Evolutionary conservation across 2,888 invertebrate species (phyloP).

Genomic region (Stenchaetothrips biformis): DNA sequence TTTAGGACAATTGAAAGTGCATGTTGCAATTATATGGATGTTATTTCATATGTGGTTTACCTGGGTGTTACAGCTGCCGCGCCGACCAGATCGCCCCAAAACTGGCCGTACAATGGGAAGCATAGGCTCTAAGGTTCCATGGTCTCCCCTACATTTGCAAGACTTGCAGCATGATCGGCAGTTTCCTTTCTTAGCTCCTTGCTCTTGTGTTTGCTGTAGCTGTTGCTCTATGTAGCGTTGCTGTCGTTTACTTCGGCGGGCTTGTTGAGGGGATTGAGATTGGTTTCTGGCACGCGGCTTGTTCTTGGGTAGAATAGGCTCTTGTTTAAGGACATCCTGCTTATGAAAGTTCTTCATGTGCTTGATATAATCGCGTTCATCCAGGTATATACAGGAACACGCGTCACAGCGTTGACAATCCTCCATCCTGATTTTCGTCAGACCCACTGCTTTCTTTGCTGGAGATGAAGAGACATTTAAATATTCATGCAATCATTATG

Average conservation of each 20-base stretch:
- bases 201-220: neutral
- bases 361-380: constrained; percentile 41
- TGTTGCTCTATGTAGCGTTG: constrained; percentile 1
- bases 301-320: constrained; percentile 27
- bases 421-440: constrained; percentile 41
- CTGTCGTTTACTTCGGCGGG: neutral
- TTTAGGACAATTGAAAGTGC: neutral
- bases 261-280: neutral
- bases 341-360: constrained; percentile 42
- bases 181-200: neutral
- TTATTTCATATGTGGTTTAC: neutral
- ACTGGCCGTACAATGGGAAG: neutral
- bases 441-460: constrained; percentile 39
- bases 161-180: constrained; percentile 39
- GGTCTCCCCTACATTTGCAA: constrained; percentile 36
- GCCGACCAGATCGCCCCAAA: neutral
- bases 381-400: constrained; percentile 42
- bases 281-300: neutral
- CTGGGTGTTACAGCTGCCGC: neutral
- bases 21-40: neutral
- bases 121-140: constrained; percentile 21
- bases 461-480: constrained; percentile 30
- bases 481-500: neutral
- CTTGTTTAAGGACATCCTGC: constrained; percentile 27
- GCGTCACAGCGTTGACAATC: constrained; percentile 42